Conservation (phyloP, 2,797 vertebrate genomes). For the Coregonus ussuriensis region DNA sequence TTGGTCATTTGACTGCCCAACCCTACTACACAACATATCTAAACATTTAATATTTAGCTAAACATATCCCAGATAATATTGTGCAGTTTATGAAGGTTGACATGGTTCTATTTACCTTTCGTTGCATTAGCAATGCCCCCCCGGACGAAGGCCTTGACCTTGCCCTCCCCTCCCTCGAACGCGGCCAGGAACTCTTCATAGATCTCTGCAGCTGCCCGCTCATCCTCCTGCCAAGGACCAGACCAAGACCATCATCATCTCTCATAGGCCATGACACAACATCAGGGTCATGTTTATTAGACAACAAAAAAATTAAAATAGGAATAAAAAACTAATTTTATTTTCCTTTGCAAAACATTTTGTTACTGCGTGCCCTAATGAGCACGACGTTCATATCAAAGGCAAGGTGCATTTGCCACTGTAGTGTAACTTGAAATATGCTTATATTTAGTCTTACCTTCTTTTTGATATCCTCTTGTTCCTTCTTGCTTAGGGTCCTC, state of each 20-base stretch:
- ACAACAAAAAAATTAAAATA: too few species aligned
- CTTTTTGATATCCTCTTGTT: conserved; percentile 98
- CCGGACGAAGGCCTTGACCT: conserved; percentile 97
- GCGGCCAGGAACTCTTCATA: conserved; percentile 99
- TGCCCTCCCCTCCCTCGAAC: conserved; percentile 96
- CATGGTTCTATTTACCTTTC: conserved; percentile 80
- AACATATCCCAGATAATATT: background rate
- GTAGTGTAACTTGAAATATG: background rate
- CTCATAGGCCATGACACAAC: background rate
- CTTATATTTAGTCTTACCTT: conserved; percentile 75
- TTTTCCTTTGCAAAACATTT: too few species aligned
- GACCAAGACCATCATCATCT: conserved; percentile 10
- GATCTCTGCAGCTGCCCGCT: conserved; percentile 96
- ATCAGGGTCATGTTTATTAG: background rate
- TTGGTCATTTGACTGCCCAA: background rate
- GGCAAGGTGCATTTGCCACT: background rate
- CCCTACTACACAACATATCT: background rate
- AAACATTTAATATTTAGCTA: background rate
- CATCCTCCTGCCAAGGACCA: conserved; percentile 87
- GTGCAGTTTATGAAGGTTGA: background rate
- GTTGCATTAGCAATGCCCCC: conserved; percentile 96
- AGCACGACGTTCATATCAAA: too few species aligned
- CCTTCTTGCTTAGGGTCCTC: conserved; percentile 96
- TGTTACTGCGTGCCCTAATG: too few species aligned
- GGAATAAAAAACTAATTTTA: background rate